Percentiles rank a stretch among this genome's conserved stretches.
phyloP scores from a whole-genome alignment of 2,113 vertebrate genomes.

The Cheirogaleus medius region DNA sequence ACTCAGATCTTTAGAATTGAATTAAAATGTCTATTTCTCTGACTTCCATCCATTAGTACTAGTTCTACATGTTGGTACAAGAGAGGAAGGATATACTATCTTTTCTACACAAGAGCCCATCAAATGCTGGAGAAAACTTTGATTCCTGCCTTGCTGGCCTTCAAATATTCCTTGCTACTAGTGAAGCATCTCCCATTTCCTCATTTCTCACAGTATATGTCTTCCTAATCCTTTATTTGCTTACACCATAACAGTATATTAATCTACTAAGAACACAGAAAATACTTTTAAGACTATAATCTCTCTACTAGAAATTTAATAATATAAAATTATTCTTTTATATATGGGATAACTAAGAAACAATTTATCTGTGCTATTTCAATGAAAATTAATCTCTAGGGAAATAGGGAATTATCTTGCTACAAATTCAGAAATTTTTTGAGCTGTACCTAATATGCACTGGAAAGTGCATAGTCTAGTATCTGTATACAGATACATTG shows the following conservation, averaged over 20 bases:
- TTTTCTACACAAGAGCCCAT: background rate
- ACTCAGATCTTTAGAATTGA: background rate
- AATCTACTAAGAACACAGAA: background rate
- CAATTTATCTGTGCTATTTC: background rate
- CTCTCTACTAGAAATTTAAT: background rate
- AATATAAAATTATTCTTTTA: background rate
- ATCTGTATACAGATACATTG: background rate
- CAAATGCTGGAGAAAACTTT: background rate
- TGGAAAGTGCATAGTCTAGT: background rate
- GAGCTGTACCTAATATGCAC: background rate
- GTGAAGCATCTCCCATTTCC: background rate
- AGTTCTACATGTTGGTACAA: background rate
- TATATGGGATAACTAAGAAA: background rate
- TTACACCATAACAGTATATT: background rate
- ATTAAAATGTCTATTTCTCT: background rate
- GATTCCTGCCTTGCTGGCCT: background rate
- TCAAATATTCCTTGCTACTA: background rate
- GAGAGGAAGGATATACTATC: background rate
- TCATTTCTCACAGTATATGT: background rate
- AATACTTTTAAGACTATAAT: background rate
- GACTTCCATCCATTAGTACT: background rate
- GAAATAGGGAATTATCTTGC: background rate
- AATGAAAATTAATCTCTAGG: background rate
- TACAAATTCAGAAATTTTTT: background rate
- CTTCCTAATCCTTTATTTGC: background rate